Evolutionary conservation across 2,113 vertebrate species (phyloP).

Genomic region (Eurypyga helias): DNA sequence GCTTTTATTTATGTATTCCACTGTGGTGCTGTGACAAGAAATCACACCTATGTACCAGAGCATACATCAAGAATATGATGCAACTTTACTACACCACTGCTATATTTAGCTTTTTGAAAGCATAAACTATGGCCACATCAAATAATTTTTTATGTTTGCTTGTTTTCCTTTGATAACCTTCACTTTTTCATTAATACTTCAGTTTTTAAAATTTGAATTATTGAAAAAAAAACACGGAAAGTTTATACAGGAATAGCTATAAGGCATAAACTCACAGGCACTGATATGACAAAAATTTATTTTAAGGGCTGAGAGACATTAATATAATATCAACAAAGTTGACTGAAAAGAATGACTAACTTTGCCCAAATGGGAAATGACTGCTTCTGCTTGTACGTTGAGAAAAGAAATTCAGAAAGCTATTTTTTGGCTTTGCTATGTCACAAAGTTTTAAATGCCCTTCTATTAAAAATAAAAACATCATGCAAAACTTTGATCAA

Average conservation of each 20-base stretch:
- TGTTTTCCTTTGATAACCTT: conserved; percentile 54
- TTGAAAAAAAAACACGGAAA: too few species aligned
- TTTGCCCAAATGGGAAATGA: too few species aligned
- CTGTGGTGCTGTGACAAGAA: conserved; percentile 86
- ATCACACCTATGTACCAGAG: conserved; percentile 82
- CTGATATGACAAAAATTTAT: too few species aligned
- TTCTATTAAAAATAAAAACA: conserved; percentile 76
- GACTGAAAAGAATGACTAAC: too few species aligned
- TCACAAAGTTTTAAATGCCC: conserved; percentile 47
- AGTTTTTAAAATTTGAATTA: too few species aligned
- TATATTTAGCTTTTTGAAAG: conserved; percentile 76
- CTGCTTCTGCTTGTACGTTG: too few species aligned
- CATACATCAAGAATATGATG: conserved; percentile 81
- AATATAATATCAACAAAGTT: too few species aligned
- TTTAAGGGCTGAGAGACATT: too few species aligned
- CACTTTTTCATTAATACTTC: conserved; percentile 69
- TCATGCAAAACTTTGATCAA: conserved; percentile 79
- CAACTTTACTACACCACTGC: conserved; percentile 82
- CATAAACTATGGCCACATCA: conserved; percentile 79
- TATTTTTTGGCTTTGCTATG: too few species aligned
- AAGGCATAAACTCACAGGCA: too few species aligned
- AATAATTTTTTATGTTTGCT: conserved; percentile 67
- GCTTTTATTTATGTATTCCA: conserved; percentile 84
- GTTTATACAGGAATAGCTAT: too few species aligned
- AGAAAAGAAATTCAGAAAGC: too few species aligned